Evolutionary conservation across 1,140 invertebrate species (phyloP).

Genomic region (Cataglyphis hispanica): DNA sequence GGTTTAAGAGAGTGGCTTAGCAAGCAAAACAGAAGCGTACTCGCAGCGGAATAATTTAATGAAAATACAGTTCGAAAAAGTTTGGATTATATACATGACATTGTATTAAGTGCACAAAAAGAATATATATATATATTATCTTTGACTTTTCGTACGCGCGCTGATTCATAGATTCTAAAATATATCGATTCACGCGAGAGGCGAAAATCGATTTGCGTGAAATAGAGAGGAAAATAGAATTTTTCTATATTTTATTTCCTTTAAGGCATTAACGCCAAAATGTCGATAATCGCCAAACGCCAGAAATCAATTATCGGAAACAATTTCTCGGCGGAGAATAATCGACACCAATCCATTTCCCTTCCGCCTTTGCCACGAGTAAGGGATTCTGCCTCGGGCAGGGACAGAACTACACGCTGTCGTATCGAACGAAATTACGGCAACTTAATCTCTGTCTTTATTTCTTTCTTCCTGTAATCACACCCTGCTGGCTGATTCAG

Average conservation of each 20-base stretch:
- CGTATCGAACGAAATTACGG: slow-evolving; percentile 73
- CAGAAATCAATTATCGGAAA: neutral
- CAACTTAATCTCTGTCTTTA: slow-evolving; percentile 75
- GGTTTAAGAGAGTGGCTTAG: slow-evolving; percentile 11
- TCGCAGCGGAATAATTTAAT: slow-evolving; percentile 11
- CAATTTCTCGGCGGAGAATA: slow-evolving; percentile 33
- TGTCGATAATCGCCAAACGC: neutral
- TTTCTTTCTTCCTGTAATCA: slow-evolving; percentile 23
- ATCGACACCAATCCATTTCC: slow-evolving; percentile 49
- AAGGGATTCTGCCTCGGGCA: neutral
- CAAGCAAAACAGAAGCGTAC: neutral
- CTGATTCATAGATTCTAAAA: slow-evolving; percentile 46
- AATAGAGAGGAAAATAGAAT: slow-evolving; percentile 35
- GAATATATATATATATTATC: slow-evolving; percentile 7
- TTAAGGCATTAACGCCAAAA: neutral
- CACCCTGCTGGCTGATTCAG: neutral
- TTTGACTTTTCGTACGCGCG: slow-evolving; percentile 24
- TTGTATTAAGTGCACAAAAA: neutral
- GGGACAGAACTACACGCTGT: slow-evolving; percentile 37
- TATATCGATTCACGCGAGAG: neutral
- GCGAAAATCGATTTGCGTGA: slow-evolving; percentile 25
- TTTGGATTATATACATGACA: neutral
- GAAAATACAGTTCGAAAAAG: neutral
- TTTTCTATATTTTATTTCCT: slow-evolving; percentile 31
- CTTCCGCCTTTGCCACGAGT: neutral